Evolutionary conservation across 2,888 invertebrate species (phyloP), one percentile per base, ranked within the genome.

Genomic region (Tolmerus cingulatus): DNA sequence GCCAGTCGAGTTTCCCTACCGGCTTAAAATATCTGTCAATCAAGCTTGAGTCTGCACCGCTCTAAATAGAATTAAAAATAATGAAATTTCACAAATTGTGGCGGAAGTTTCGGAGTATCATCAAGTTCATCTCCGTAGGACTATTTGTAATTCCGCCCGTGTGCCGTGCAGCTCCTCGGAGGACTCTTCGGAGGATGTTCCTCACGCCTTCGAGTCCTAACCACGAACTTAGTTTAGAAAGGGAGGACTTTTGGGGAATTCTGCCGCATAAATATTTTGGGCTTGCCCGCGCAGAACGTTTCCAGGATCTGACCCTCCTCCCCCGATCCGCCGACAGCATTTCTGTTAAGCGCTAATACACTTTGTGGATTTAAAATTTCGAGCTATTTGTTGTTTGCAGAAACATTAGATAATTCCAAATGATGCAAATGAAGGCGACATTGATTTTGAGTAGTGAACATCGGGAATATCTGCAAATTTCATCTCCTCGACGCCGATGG

Each of bases 21-120:
- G 74, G 23, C 46, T 85, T 74, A 74, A 85, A 85, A 85, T 85
- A 85, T 74, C 85, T 74, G 85, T 85, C 85, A 85, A 85, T 85
- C 85, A 85, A 85, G 85, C 85, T 85, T 74, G 37, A 27, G 43
- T 74, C 85, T 74, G 37, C 37, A 43, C 74, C 74, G 74, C n/a
- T 43, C 85, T 43, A 85, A 85, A 85, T 85, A 85, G 85, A 85
- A 85, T 85, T 85, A 85, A 85, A 85, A 85, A 85, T 85, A 85
- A 85, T 85, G 85, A 85, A 85, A 85, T 85, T 85, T 85, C 85
- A 85, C 85, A 85, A 85, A 85, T 85, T 85, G 85, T 85, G 46
- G 85, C 74, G 85, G 85, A 85, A 85, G 85, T 85, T 85, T 85
- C 74, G 85, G 85, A 74, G 85, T 85, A 85, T 85, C 85, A 85